Evolutionary conservation across 2,888 invertebrate genomes (phyloP).

Genomic region (Lathronympha strigana): DNA sequence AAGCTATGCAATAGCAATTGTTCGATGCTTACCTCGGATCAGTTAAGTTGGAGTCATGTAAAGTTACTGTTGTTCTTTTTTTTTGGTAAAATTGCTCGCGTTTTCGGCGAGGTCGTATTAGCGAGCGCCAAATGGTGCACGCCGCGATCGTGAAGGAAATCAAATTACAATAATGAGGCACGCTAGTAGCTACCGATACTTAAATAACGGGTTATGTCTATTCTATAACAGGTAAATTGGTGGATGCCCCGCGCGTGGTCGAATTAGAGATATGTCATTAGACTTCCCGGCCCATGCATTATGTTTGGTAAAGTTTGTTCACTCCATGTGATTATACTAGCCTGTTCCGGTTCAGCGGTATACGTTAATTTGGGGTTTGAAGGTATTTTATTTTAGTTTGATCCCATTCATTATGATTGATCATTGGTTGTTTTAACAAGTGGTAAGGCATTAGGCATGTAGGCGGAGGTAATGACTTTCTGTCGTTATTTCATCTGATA

Average conservation of each 20-base stretch:
- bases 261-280: slow-evolving; percentile 69
- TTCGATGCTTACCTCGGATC: slow-evolving; percentile 78
- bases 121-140: slow-evolving; percentile 75
- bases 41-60: slow-evolving; percentile 57
- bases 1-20: slow-evolving; percentile 72
- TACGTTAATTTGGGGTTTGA: slow-evolving; percentile 30
- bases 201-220: slow-evolving; percentile 80
- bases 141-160: slow-evolving; percentile 72
- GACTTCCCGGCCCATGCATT: slow-evolving; percentile 56
- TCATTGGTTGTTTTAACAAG: slow-evolving; percentile 25
- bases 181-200: slow-evolving; percentile 76
- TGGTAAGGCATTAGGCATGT: neutral
- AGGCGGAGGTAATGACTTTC: neutral
- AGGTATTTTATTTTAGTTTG: slow-evolving; percentile 29
- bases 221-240: slow-evolving; percentile 79
- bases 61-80: slow-evolving; percentile 64
- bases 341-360: slow-evolving; percentile 52
- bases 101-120: slow-evolving; percentile 71
- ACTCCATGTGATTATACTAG: slow-evolving; percentile 69
- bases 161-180: slow-evolving; percentile 80
- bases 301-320: slow-evolving; percentile 75
- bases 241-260: slow-evolving; percentile 71
- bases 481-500: neutral
- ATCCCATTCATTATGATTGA: slow-evolving; percentile 16
- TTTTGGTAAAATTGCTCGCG: slow-evolving; percentile 67